A percentile compares a stretch with the other conserved stretches of the same genome.
Evolutionary conservation across 1,140 invertebrate genomes (phyloP).

Genomic region (Leptopilina clavipes): DNA sequence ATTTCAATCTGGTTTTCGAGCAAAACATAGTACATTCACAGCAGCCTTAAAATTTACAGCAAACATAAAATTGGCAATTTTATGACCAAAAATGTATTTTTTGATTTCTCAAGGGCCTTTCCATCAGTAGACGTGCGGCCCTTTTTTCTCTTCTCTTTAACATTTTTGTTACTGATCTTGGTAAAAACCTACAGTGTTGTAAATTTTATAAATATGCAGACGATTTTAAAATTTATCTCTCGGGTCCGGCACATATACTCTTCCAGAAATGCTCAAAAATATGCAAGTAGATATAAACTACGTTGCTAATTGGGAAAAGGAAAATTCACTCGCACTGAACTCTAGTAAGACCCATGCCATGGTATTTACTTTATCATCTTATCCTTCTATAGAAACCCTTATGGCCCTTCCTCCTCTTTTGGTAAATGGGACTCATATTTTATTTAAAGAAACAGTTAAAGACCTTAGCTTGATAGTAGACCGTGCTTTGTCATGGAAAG

Average conservation of each 20-base stretch:
- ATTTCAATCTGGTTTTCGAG: constrained; percentile 17
- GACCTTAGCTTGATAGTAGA: background rate
- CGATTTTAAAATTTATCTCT: background rate
- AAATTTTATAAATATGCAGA: background rate
- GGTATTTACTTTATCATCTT: too few species aligned
- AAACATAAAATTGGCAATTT: background rate
- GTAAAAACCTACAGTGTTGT: constrained; percentile 29
- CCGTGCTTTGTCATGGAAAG: background rate
- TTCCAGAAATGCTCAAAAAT: too few species aligned
- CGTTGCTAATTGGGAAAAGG: too few species aligned
- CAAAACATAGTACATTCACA: background rate
- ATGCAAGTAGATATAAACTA: too few species aligned
- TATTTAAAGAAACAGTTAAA: background rate
- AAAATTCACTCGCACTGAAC: too few species aligned
- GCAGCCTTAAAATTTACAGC: background rate
- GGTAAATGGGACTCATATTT: background rate
- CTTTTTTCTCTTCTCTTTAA: too few species aligned
- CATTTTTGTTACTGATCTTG: too few species aligned
- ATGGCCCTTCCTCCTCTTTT: background rate
- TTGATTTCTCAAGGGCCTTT: constrained; percentile 4
- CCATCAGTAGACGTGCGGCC: background rate
- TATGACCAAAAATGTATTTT: background rate
- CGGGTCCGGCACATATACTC: too few species aligned
- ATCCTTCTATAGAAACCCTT: too few species aligned
- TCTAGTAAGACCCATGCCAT: too few species aligned